Evolutionary conservation across 2,888 invertebrate genomes (phyloP).

Genomic region (Margaritifera margaritifera): DNA sequence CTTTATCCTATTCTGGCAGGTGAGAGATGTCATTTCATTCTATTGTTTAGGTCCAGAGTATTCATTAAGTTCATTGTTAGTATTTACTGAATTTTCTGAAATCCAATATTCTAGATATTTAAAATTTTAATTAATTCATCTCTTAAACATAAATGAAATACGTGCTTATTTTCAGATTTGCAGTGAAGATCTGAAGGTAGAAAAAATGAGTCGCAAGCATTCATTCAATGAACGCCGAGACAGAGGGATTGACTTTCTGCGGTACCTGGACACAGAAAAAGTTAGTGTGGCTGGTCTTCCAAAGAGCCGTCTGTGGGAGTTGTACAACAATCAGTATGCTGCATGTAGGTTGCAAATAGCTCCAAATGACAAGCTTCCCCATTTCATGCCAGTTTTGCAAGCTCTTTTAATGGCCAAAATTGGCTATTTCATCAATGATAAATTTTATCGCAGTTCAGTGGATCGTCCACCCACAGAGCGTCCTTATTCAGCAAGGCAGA

Average conservation of each 20-base stretch:
- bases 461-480: not conserved
- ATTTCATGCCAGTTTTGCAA: slow-evolving; percentile 21
- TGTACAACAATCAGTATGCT: slow-evolving; percentile 34
- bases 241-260: slow-evolving; percentile 31
- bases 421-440: slow-evolving; percentile 16
- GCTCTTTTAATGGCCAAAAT: slow-evolving; percentile 15
- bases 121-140: too few species aligned
- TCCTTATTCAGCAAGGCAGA: not conserved
- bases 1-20: too few species aligned
- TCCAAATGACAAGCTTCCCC: slow-evolving; percentile 26
- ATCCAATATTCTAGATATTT: too few species aligned
- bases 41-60: too few species aligned
- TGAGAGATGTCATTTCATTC: too few species aligned
- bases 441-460: slow-evolving; percentile 6
- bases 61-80: too few species aligned
- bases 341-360: slow-evolving; percentile 32
- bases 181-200: too few species aligned
- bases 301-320: slow-evolving; percentile 22
- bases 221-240: not conserved
- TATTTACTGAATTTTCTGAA: too few species aligned
- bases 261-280: slow-evolving; percentile 38
- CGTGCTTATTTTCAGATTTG: too few species aligned
- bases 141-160: too few species aligned
- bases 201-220: too few species aligned
- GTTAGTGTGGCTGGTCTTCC: slow-evolving; percentile 26